Conservation (phyloP, 2,888 invertebrate species). For the Drosophila gaucha region DNA sequence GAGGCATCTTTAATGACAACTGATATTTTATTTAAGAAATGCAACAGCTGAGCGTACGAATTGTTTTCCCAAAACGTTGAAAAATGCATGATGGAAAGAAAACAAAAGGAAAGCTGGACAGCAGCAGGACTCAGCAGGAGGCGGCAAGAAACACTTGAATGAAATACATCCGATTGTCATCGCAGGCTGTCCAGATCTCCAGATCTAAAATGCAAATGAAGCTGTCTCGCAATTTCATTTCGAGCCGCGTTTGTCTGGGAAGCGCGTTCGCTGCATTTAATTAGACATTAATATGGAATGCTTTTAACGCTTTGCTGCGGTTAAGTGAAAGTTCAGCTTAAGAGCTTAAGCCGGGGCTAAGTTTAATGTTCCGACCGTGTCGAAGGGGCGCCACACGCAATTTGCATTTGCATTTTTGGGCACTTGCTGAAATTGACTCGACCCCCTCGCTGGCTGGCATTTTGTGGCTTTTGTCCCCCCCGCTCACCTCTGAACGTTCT, state of each 20-base stretch:
- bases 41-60: slow-evolving; percentile 66
- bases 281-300: slow-evolving; percentile 71
- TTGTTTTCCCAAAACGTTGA: slow-evolving; percentile 60
- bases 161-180: slow-evolving; percentile 76
- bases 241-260: slow-evolving; percentile 12
- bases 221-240: slow-evolving; percentile 39
- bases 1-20: slow-evolving; percentile 63
- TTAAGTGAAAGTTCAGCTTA: slow-evolving; percentile 75
- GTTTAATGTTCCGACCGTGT: slow-evolving; percentile 52
- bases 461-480: slow-evolving; percentile 13
- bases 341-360: slow-evolving; percentile 62
- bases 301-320: slow-evolving; percentile 59
- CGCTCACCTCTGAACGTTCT: too few relatives aligned
- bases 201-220: slow-evolving; percentile 74
- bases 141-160: slow-evolving; percentile 35
- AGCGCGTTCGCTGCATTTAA: slow-evolving; percentile 63
- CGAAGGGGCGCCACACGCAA: slow-evolving; percentile 35
- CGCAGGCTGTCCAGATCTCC: slow-evolving; percentile 38
- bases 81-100: slow-evolving; percentile 50
- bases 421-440: slow-evolving; percentile 17
- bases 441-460: background rate
- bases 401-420: slow-evolving; percentile 69
- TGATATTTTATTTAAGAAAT: slow-evolving; percentile 73
- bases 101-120: background rate
- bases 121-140: background rate